These are phyloP conservation scores for Acropora tenuis DNA, from an alignment of 64 coral and sea anemone genomes.

Conservation along the genomic window DNA sequence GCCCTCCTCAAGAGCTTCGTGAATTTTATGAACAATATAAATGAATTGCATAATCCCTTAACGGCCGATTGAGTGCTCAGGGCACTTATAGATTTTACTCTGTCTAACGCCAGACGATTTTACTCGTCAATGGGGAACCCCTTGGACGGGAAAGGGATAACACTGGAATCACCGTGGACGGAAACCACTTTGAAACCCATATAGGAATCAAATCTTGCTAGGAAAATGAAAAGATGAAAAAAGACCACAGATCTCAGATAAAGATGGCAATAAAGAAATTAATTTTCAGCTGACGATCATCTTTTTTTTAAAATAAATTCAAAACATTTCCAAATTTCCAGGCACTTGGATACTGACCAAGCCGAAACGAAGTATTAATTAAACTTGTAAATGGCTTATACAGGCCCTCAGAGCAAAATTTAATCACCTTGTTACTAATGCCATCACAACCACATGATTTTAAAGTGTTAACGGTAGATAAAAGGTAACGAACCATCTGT, in stretches of 20 bases:
- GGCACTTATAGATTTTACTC: too few relatives aligned
- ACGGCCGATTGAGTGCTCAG: too few relatives aligned
- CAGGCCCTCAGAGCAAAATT: not conserved
- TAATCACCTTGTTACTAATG: not conserved
- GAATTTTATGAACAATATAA: too few relatives aligned
- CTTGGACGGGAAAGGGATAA: too few relatives aligned
- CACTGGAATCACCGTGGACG: too few relatives aligned
- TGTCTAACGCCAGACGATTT: too few relatives aligned
- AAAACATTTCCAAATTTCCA: too few relatives aligned
- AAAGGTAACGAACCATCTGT: not conserved
- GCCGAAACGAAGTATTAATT: not conserved
- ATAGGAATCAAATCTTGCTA: not conserved
- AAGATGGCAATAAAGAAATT: not conserved
- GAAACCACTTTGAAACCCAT: not conserved
- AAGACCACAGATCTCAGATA: not conserved
- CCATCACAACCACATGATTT: not conserved
- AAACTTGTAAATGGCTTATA: slow-evolving; percentile 1
- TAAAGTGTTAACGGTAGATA: not conserved
- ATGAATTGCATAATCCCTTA: too few relatives aligned
- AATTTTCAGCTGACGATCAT: too few relatives aligned
- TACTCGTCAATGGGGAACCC: too few relatives aligned
- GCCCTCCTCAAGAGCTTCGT: too few relatives aligned
- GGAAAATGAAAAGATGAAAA: slow-evolving; percentile 1
- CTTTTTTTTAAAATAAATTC: too few relatives aligned
- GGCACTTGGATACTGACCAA: not conserved